These are phyloP conservation scores for Cheilosia urbana DNA, from an alignment of 2,888 invertebrate genomes.

Conservation along the genomic window DNA sequence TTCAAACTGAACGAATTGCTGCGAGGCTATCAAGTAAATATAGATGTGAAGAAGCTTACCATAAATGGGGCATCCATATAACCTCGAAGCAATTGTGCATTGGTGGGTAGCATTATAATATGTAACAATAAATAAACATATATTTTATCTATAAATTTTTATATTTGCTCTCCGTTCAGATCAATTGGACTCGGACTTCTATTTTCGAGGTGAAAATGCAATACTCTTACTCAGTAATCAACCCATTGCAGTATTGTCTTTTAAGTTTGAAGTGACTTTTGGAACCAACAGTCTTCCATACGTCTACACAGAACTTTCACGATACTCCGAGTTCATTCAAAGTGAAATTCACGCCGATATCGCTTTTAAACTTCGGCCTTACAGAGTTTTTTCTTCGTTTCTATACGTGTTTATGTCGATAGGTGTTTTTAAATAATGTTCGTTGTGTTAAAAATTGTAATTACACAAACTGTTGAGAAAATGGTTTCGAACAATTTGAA, in stretches of 20 bases:
- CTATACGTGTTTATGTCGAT: constrained; percentile 40
- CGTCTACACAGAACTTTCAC: constrained; percentile 30
- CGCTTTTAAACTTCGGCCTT: not conserved
- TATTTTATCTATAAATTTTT: no score
- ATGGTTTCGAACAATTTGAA: not conserved
- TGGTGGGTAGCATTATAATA: not conserved
- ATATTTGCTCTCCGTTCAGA: not conserved
- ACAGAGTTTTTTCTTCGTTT: constrained; percentile 30
- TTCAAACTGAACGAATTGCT: not conserved
- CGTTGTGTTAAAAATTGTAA: not conserved
- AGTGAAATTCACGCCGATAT: constrained; percentile 22
- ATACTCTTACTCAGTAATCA: constrained; percentile 26
- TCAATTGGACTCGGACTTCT: not conserved
- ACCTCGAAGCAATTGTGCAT: constrained; percentile 30
- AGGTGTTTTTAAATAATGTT: constrained; percentile 20
- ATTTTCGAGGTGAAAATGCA: constrained; percentile 36
- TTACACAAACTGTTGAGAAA: not conserved
- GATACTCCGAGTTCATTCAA: constrained; percentile 33
- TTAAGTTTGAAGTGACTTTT: constrained; percentile 33
- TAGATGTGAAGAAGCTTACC: constrained; percentile 25
- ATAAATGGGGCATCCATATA: constrained; percentile 36
- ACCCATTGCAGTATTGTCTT: constrained; percentile 34
- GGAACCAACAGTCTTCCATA: constrained; percentile 20
- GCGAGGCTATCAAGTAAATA: constrained; percentile 13
- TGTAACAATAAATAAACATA: no score